Evolutionary conservation across 1,140 invertebrate genomes (phyloP).

Genomic region (Drosophila fuyamai): DNA sequence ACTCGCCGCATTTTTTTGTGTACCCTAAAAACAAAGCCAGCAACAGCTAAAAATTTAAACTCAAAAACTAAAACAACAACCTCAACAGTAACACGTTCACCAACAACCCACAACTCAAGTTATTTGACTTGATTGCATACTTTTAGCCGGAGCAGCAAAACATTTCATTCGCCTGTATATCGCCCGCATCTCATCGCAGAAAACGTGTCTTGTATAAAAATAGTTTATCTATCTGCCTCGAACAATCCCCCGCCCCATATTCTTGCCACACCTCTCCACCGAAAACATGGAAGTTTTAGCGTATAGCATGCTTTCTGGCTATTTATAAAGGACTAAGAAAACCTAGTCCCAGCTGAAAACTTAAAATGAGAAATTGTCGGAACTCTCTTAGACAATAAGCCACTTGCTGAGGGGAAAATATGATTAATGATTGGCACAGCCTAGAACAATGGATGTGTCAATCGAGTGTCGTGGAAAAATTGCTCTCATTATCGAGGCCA

Average conservation of each 20-base stretch:
- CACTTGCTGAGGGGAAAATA: conserved; percentile 27
- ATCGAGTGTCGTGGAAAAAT: conserved; percentile 53
- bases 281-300: conserved; percentile 16
- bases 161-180: conserved; percentile 50
- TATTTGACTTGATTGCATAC: conserved; percentile 79
- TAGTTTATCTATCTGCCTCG: conserved; percentile 36
- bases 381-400: conserved; percentile 5
- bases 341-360: conserved; percentile 27
- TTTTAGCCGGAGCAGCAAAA: conserved; percentile 60
- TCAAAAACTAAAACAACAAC: conserved; percentile 5
- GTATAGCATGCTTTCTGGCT: conserved; percentile 34
- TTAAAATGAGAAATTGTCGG: conserved; percentile 46
- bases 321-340: conserved; percentile 25
- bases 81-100: conserved; percentile 24
- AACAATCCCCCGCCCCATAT: neutral
- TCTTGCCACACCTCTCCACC: conserved; percentile 18
- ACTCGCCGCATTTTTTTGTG: neutral
- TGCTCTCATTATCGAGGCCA: conserved; percentile 51
- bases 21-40: conserved; percentile 8
- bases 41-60: conserved; percentile 7
- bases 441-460: conserved; percentile 56
- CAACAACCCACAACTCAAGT: conserved; percentile 38
- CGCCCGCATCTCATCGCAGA: conserved; percentile 37
- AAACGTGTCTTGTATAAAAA: conserved; percentile 65
- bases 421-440: conserved; percentile 48